Conservation (phyloP, 2,113 vertebrate species). For the Notarius lentiginosus region DNA sequence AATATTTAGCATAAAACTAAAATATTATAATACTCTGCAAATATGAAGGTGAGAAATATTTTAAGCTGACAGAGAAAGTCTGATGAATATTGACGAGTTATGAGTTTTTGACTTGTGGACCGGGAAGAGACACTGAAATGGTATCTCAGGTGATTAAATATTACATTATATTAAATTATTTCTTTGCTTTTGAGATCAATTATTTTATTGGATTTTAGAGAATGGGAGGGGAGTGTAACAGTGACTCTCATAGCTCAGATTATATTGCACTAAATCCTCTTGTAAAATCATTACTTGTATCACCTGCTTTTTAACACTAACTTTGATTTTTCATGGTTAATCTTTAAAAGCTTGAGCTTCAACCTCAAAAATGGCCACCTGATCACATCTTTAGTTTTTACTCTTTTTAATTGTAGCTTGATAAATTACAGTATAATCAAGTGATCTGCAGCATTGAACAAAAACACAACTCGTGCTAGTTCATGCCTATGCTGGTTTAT, state of each 20-base stretch:
- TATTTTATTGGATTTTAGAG: background rate
- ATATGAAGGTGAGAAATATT: background rate
- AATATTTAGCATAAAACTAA: too few relatives aligned
- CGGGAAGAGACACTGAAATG: background rate
- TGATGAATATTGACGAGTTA: background rate
- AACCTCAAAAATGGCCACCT: background rate
- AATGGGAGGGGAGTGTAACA: background rate
- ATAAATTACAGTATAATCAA: background rate
- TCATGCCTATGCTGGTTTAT: background rate
- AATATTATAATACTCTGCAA: background rate
- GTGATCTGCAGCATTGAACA: background rate
- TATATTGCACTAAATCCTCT: background rate
- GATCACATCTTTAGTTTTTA: background rate
- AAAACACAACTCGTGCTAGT: background rate
- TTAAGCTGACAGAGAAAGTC: background rate
- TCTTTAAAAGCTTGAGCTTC: background rate
- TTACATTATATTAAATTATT: background rate
- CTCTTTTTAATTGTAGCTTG: background rate
- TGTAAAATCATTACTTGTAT: background rate
- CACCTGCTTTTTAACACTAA: background rate
- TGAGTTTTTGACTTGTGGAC: background rate
- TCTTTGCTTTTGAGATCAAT: background rate
- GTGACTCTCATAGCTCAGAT: background rate
- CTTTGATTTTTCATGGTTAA: background rate
- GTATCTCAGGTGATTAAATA: conserved; percentile 1